A percentile compares a stretch with the other conserved stretches of the same genome.
Evolutionary conservation across 2,797 vertebrate genomes (phyloP).

Genomic region (Coregonus ussuriensis): DNA sequence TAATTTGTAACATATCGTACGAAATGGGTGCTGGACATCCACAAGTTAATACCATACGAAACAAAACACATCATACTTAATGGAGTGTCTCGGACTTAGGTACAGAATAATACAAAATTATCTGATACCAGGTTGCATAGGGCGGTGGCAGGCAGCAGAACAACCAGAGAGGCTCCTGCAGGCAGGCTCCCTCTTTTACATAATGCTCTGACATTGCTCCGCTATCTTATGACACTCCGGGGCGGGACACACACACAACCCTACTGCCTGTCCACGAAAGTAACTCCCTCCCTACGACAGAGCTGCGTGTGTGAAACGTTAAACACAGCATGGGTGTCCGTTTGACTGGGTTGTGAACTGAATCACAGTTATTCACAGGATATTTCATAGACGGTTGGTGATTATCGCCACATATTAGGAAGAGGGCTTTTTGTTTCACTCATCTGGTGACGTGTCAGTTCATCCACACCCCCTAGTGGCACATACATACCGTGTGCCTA

Average conservation of each 20-base stretch:
- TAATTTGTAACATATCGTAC: too few relatives aligned
- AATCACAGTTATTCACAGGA: not conserved
- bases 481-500: slow-evolving; percentile 71
- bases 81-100: too few relatives aligned
- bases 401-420: slow-evolving; percentile 26
- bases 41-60: too few relatives aligned
- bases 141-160: slow-evolving; percentile 75
- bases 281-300: slow-evolving; percentile 17
- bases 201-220: slow-evolving; percentile 83
- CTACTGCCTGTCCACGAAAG: slow-evolving; percentile 16
- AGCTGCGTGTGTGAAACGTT: not conserved
- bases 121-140: slow-evolving; percentile 38
- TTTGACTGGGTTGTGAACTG: not conserved
- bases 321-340: not conserved
- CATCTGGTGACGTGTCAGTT: slow-evolving; percentile 80
- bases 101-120: too few relatives aligned
- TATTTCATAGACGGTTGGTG: not conserved
- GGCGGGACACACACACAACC: slow-evolving; percentile 55
- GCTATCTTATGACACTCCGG: slow-evolving; percentile 81
- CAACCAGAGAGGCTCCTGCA: slow-evolving; percentile 27
- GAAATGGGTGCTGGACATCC: too few relatives aligned
- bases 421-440: slow-evolving; percentile 46
- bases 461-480: slow-evolving; percentile 45
- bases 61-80: too few relatives aligned
- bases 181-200: slow-evolving; percentile 70